These are phyloP conservation scores for Agelastica alni DNA, from an alignment of 2,888 invertebrate species.

Conservation along the genomic window DNA sequence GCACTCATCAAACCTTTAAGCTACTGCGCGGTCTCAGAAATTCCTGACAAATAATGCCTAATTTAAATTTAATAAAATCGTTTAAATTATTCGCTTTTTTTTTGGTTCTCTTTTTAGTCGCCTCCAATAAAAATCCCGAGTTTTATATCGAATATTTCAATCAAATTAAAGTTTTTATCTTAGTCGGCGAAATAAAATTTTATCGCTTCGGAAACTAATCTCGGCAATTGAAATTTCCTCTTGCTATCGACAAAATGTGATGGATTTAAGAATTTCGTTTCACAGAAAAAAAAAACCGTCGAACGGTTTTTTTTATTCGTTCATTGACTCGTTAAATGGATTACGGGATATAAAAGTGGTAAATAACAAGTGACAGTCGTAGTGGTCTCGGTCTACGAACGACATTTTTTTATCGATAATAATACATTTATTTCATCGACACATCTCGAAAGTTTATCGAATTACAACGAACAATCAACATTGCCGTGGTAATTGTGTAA, in stretches of 20 bases:
- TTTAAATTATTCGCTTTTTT: no score
- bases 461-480: no score
- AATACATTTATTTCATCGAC: no score
- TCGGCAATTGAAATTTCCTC: constrained; percentile 22
- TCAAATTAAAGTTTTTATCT: constrained; percentile 22
- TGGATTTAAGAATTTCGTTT: constrained; percentile 13
- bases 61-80: no score
- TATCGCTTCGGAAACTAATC: constrained; percentile 18
- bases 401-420: no score
- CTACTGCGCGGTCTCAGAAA: no score
- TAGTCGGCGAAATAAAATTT: constrained; percentile 20
- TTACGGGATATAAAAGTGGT: not conserved
- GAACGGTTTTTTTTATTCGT: not conserved
- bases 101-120: not conserved
- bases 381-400: no score
- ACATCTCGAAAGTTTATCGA: no score
- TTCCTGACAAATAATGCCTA: no score
- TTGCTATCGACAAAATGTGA: constrained; percentile 19
- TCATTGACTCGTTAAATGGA: not conserved
- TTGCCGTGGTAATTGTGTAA: no score
- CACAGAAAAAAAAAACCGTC: constrained; percentile 1
- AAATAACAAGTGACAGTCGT: not conserved
- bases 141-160: constrained; percentile 24
- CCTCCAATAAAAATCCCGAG: constrained; percentile 12
- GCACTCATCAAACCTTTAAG: no score